Evolutionary conservation across 2,888 invertebrate genomes (phyloP), one percentile per base, ranked within the genome.

Genomic region (Drosophila niveifrons): DNA sequence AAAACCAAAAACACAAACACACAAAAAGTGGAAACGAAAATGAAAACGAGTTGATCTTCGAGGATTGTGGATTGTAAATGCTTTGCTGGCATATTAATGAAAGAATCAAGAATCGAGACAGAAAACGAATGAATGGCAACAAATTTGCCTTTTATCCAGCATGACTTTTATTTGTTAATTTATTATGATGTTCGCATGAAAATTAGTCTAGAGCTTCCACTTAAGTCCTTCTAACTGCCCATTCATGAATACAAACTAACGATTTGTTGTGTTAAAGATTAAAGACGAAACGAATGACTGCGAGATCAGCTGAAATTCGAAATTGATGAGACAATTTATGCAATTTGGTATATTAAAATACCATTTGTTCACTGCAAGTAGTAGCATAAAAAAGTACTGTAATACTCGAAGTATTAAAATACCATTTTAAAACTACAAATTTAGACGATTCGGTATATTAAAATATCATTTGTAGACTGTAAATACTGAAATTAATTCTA

Each of bases 131-230:
- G 64, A 57, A 75, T 62, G 64, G 82, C 82, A 85, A 80, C 74
- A 82, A 85, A 87, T 82, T 84, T 76, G 85, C 79, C 70, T 84
- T 48, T 82, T 64, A 72, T 84, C 66, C 23, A 23, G 28, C 18
- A 66, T 56, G 78, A 82, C 70, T 86, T 88, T 88, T 88, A 88
- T 84, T 84, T 88, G 85, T 82, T 88, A 86, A 84, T 84, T 84
- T 84, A 84, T 84, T 84, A 82, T 88, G 87, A 85, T 84, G 86
- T 84, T 84, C 83, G 73, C 41, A 70, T 82, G 83, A 84, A 84
- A 88, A 84, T 84, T 80, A 84, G 88, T 85, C 78, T 70, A 74
- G 68, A 80, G 85, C 68, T 76, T 58, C 80, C 72, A 67, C 65
- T 72, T 82, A 75, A 79, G 84, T 70, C 76, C 51, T 48, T 72